These are phyloP conservation scores for Melanotaenia boesemani DNA, from an alignment of 2,797 vertebrate species.

Conservation along the genomic window DNA sequence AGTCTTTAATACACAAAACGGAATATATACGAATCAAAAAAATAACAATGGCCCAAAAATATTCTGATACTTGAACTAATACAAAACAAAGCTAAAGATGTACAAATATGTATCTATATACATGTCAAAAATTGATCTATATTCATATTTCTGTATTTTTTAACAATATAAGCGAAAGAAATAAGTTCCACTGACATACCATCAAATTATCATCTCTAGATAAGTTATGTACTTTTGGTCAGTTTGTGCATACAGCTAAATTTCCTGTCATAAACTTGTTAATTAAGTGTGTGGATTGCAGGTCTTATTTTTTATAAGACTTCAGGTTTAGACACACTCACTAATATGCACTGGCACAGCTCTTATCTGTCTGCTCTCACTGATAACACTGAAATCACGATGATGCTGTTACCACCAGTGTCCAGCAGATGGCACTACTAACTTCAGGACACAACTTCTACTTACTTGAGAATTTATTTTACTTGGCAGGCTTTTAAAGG, in stretches of 20 bases:
- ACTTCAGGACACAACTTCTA: neutral
- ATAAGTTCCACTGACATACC: neutral
- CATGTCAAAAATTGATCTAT: too few species aligned
- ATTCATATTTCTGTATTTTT: too few species aligned
- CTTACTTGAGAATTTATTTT: neutral
- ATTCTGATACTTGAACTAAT: neutral
- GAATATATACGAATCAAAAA: neutral
- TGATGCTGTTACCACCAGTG: neutral
- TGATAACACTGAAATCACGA: neutral
- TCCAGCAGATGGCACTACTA: slow-evolving; percentile 51
- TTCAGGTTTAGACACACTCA: neutral
- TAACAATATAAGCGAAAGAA: too few species aligned
- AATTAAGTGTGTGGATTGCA: neutral
- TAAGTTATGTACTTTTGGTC: neutral
- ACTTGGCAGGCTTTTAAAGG: slow-evolving; percentile 19
- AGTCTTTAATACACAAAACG: neutral
- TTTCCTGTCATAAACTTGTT: neutral
- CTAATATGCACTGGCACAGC: too few species aligned
- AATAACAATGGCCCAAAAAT: neutral
- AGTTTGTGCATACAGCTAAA: neutral
- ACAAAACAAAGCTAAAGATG: neutral
- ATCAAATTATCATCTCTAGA: neutral
- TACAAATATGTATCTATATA: neutral
- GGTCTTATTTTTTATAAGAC: neutral
- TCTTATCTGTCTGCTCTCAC: neutral